These are phyloP conservation scores for Merodon equestris DNA, from an alignment of 2,888 invertebrate genomes.

Conservation along the genomic window DNA sequence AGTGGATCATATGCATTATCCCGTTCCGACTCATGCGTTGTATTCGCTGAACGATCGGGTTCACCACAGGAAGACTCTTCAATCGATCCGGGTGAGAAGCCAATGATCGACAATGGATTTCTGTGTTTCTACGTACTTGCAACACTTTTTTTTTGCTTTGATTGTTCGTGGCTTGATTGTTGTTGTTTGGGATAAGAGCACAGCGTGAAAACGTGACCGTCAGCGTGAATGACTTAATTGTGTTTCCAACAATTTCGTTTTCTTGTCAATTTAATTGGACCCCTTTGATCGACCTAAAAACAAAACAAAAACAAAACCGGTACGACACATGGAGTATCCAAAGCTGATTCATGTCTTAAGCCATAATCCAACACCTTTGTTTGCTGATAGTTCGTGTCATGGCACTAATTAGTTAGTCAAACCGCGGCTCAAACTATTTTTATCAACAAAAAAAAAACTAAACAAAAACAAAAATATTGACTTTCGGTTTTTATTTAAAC, in stretches of 20 bases:
- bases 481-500: conserved; percentile 27
- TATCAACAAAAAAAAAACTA: not conserved
- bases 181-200: conserved; percentile 23
- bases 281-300: too few species aligned
- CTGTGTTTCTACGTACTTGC: conserved; percentile 29
- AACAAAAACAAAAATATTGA: conserved; percentile 15
- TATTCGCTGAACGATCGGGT: not conserved
- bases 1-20: too few species aligned
- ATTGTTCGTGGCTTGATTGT: conserved; percentile 17
- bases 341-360: not conserved
- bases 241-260: not conserved
- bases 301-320: too few species aligned
- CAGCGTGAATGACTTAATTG: conserved; percentile 10
- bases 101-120: conserved; percentile 60
- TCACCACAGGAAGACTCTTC: conserved; percentile 24
- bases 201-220: conserved; percentile 45
- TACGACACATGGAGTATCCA: not conserved
- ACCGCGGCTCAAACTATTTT: not conserved
- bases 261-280: conserved; percentile 31
- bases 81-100: conserved; percentile 42
- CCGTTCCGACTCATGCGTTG: too few species aligned
- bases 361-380: not conserved
- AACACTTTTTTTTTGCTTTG: conserved; percentile 11
- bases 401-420: conserved; percentile 12
- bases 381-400: conserved; percentile 6